Conservation (phyloP, 2,113 vertebrate genomes). For the western clawed frog (Xenopus tropicalis) region UCB_Xtro_10.0 CM004446.2:43686501-43687000, state of each 20-base stretch:
- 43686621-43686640: no score
- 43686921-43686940: no score
- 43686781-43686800: slow-evolving; percentile 69
- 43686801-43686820: slow-evolving; percentile 81
- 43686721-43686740: slow-evolving; percentile 92
- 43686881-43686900: slow-evolving; percentile 73
- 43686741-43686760: slow-evolving; percentile 83
- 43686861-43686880: slow-evolving; percentile 73
- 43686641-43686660: no score
- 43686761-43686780: slow-evolving; percentile 74
- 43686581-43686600: no score
- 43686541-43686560: no score
- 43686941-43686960: no score
- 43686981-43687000: no score
- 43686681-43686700: slow-evolving; percentile 66
- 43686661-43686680: background rate
- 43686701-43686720: slow-evolving; percentile 91
- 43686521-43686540: no score
- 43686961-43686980: no score
- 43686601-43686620: no score
- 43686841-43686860: slow-evolving; percentile 86
- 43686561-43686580: no score
- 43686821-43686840: slow-evolving; percentile 93
- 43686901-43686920: background rate
- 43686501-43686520: no score